A percentile compares a stretch with the other conserved stretches of the same genome.
Conservation (phyloP, 1,140 invertebrate species). For the Akabosia matsudoensis region DNA sequence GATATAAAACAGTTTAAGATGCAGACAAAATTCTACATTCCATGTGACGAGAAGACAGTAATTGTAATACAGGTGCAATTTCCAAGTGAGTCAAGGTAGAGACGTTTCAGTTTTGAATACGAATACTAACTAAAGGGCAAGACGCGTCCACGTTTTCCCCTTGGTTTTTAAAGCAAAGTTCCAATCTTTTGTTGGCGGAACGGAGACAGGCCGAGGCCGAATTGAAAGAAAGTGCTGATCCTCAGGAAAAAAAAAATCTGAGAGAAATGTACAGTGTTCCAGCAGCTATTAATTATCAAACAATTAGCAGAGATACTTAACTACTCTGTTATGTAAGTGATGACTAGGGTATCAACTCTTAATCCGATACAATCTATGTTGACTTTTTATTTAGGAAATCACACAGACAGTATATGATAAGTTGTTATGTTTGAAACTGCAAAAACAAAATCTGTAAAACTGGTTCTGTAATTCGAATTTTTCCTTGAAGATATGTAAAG, state of each 20-base stretch:
- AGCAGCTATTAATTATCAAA: no score
- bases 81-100: not conserved
- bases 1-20: not conserved
- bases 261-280: no score
- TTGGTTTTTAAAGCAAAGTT: not conserved
- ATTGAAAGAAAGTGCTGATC: no score
- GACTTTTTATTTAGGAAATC: not conserved
- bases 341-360: not conserved
- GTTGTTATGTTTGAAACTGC: constrained; percentile 22
- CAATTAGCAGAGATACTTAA: not conserved
- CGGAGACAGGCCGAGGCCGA: not conserved
- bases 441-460: no score
- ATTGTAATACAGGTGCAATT: not conserved
- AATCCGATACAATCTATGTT: not conserved
- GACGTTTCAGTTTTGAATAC: not conserved
- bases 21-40: not conserved
- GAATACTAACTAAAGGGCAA: not conserved
- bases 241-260: not conserved
- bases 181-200: not conserved
- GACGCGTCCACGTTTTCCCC: not conserved
- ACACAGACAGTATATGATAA: not conserved
- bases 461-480: constrained; percentile 1
- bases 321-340: not conserved
- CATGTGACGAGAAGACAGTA: not conserved
- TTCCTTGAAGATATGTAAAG: no score